Conservation (phyloP, 2,888 invertebrate species). For the Drosophila hamatofila region DNA sequence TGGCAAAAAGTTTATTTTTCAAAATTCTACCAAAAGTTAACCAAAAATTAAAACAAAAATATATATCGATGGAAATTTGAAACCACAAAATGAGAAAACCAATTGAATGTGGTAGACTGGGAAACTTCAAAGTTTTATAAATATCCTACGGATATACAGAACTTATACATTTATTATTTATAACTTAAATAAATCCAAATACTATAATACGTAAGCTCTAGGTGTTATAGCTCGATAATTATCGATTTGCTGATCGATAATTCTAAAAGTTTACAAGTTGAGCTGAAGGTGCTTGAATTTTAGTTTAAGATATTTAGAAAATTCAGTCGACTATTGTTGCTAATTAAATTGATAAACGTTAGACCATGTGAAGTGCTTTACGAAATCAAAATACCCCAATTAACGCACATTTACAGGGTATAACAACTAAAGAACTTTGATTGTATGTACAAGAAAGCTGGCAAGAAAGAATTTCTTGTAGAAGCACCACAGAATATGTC, state of each 20-base stretch:
- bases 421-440: neutral
- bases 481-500: neutral
- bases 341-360: neutral
- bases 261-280: neutral
- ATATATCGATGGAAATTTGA: neutral
- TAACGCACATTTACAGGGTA: neutral
- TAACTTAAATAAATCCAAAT: neutral
- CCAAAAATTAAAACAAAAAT: conserved; percentile 1
- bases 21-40: conserved; percentile 1
- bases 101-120: too few relatives aligned
- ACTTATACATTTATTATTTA: neutral
- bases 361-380: too few relatives aligned
- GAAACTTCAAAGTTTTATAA: neutral
- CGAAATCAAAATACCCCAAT: neutral
- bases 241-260: neutral
- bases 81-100: neutral
- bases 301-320: neutral
- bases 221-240: neutral
- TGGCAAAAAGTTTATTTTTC: conserved; percentile 6
- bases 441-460: neutral
- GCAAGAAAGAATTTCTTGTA: conserved; percentile 1
- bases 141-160: neutral
- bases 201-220: neutral
- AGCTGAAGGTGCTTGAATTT: neutral
- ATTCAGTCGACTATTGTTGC: neutral